phyloP scores from a whole-genome alignment of 2,113 vertebrate genomes.

The Micromys minutus region DNA sequence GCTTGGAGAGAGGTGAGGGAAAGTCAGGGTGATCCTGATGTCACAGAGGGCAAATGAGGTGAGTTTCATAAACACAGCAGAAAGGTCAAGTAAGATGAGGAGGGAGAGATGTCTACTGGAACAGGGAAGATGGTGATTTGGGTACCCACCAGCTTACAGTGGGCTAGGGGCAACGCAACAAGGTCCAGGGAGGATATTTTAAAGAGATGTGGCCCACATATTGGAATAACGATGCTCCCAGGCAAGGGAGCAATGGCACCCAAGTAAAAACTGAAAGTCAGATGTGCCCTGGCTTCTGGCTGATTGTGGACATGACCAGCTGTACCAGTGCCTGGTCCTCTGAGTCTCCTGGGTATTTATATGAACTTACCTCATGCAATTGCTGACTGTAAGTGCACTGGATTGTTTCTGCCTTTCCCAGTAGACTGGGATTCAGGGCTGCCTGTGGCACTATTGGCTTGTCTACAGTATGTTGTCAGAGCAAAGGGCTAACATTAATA shows the following conservation, averaged over 20 bases:
- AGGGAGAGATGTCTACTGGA: not conserved
- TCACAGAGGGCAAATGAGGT: conserved; percentile 46
- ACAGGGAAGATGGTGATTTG: not conserved
- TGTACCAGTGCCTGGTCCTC: not conserved
- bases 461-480: not conserved
- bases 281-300: not conserved
- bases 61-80: conserved; percentile 19
- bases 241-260: not conserved
- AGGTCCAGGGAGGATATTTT: not conserved
- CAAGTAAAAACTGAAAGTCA: not conserved
- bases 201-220: conserved; percentile 21
- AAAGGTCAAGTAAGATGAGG: conserved; percentile 64
- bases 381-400: conserved; percentile 6
- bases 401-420: not conserved
- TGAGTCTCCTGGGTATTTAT: not conserved
- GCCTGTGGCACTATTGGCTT: not conserved
- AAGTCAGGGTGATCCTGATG: not conserved
- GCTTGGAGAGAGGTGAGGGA: not conserved
- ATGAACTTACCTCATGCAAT: not conserved
- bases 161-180: not conserved
- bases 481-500: conserved; percentile 44
- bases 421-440: not conserved
- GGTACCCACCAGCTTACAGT: not conserved
- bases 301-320: not conserved
- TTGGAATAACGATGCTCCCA: not conserved